Evolutionary conservation across 2,113 vertebrate species (phyloP), one percentile per base, ranked within the genome.

Genomic region (Rhynchopsitta pachyrhyncha): DNA sequence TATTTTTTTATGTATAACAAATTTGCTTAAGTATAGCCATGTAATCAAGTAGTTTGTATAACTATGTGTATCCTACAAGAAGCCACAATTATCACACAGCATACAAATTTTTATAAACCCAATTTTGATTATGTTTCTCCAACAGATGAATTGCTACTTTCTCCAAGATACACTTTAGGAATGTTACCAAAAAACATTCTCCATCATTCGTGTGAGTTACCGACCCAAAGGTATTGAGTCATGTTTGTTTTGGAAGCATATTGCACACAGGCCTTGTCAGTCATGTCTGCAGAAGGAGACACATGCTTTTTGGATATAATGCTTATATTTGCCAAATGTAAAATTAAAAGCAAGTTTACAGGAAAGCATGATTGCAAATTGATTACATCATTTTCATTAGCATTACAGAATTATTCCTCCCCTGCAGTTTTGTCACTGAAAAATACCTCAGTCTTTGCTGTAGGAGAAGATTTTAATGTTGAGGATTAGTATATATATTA

Each of bases 231-330:
- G 95, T 93, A 86, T 89, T 96, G 86, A 96, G 90, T 96, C 93
- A 89, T 94, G 47, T 79, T 96, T 96, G 69, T 44, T 89, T 95
- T 95, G 86, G 92, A 96, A 89, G 77, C 37, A 60, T 37, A 18
- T 42, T 81, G 68, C 69, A 47, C 41, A 27, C 1, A 52, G 62
- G 67, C 31, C 66, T 95, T 91, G 86, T 96, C 85, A 86, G 64
- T 90, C 80, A 55, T 67, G 75, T 84, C 90, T 69, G 5, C 69
- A 90, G 76, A 69, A 85, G 37, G 50, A 93, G 82, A 78, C 53
- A 50, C 63, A 15, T 37, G 25, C 5, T 71, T 86, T 90, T 88
- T 71, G 73, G 73, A 76, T 79, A 69, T 35, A 93, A 84, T 68
- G 57, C 80, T 68, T 76, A 66, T 52, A 66, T 84, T 94, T 96